Conservation (phyloP, 2,113 vertebrate species). For the Hiodon tergisus region DNA sequence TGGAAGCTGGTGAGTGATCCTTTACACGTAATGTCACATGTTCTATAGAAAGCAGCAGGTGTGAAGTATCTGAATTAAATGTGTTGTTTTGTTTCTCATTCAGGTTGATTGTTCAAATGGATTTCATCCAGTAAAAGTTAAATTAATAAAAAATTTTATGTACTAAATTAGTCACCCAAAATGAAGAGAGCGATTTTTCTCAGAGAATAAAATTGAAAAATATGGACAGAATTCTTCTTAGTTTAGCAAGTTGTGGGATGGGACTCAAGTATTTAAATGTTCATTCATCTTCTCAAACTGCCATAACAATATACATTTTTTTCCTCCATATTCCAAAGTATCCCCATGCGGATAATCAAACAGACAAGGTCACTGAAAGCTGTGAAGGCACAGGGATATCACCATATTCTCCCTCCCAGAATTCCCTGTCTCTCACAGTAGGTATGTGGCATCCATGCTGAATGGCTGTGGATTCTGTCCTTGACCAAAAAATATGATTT, state of each 20-base stretch:
- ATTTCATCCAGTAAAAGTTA: too few species aligned
- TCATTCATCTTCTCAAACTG: background rate
- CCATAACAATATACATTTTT: background rate
- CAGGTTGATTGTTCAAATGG: too few species aligned
- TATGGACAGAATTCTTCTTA: too few species aligned
- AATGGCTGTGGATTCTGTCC: background rate
- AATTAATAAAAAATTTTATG: too few species aligned
- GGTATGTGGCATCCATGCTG: conserved; percentile 44
- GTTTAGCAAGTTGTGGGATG: too few species aligned
- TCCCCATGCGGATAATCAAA: conserved; percentile 34
- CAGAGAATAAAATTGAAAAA: too few species aligned
- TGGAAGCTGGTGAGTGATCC: conserved; percentile 53
- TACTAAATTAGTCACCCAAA: too few species aligned
- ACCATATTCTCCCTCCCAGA: conserved; percentile 50
- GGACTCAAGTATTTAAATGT: background rate
- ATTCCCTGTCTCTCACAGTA: conserved; percentile 52
- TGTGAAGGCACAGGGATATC: conserved; percentile 53
- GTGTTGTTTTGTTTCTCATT: too few species aligned
- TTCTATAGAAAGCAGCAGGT: background rate
- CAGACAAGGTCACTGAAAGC: conserved; percentile 25
- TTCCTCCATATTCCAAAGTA: conserved; percentile 29
- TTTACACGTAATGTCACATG: background rate
- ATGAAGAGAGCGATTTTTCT: too few species aligned
- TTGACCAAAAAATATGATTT: background rate
- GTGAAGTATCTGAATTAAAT: background rate